These are phyloP conservation scores for Sinocyclocheilus anshuiensis DNA, from an alignment of 2,113 vertebrate species.

Conservation along the genomic window DNA sequence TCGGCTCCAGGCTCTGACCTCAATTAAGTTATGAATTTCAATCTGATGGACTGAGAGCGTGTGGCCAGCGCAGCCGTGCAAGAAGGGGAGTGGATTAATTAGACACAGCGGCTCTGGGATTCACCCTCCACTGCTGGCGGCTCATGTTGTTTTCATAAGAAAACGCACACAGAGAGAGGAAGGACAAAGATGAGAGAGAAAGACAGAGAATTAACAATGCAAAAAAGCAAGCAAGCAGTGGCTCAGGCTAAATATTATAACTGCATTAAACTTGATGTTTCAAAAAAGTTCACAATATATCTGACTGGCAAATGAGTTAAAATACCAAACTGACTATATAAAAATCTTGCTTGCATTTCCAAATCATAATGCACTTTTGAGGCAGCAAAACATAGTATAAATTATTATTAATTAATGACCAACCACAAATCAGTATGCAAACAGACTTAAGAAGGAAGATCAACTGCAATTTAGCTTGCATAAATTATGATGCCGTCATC, in stretches of 20 bases:
- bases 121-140: constrained; percentile 84
- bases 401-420: neutral
- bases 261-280: neutral
- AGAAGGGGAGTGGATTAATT: constrained; percentile 90
- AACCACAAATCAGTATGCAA: neutral
- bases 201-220: neutral
- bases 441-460: too few relatives aligned
- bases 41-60: constrained; percentile 97
- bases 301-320: neutral
- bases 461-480: too few relatives aligned
- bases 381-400: neutral
- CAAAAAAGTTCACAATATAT: neutral
- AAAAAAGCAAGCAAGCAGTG: neutral
- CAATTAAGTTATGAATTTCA: constrained; percentile 99
- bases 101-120: constrained; percentile 92
- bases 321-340: neutral
- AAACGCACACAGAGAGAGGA: constrained; percentile 38
- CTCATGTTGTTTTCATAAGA: constrained; percentile 74
- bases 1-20: constrained; percentile 94
- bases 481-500: neutral
- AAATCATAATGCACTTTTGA: neutral
- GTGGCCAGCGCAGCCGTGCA: constrained; percentile 83
- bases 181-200: constrained; percentile 46
- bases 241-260: neutral
- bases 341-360: neutral